Conservation (phyloP, 1,140 invertebrate species). For the Grapholita molesta region DNA sequence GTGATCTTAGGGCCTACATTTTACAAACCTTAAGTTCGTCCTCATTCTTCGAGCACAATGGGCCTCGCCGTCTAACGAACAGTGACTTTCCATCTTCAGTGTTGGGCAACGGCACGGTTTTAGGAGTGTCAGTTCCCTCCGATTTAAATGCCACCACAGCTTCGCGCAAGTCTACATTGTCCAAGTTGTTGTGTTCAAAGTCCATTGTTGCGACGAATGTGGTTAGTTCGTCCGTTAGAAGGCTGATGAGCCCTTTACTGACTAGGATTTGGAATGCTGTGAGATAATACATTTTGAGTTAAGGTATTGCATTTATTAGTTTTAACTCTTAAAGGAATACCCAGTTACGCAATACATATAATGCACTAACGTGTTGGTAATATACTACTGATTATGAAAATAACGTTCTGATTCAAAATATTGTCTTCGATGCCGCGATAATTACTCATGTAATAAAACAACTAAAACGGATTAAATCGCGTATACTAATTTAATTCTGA, state of each 20-base stretch:
- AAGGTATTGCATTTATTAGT: not conserved
- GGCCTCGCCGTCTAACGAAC: conserved; percentile 41
- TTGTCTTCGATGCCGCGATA: no score
- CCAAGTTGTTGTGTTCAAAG: conserved; percentile 58
- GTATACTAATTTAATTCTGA: no score
- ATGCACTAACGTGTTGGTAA: no score
- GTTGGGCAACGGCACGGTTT: not conserved
- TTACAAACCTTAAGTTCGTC: conserved; percentile 66
- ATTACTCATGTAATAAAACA: no score
- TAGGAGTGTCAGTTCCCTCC: conserved; percentile 8
- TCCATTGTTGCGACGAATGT: conserved; percentile 66
- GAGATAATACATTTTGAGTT: conserved; percentile 23
- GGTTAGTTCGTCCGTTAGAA: conserved; percentile 65
- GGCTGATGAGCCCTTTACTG: conserved; percentile 62
- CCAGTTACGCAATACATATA: no score
- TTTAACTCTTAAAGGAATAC: not conserved
- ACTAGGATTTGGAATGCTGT: conserved; percentile 69
- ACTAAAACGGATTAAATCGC: no score
- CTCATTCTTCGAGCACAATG: conserved; percentile 39
- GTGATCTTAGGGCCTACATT: no score
- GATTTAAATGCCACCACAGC: conserved; percentile 21
- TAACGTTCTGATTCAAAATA: no score
- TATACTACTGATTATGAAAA: no score
- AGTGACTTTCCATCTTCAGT: conserved; percentile 28
- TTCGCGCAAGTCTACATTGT: conserved; percentile 26